These are phyloP conservation scores for Hydractinia symbiolongicarpus DNA, from an alignment of 30 jellyfish, hydroid and myxozoan genomes.

Conservation along the genomic window DNA sequence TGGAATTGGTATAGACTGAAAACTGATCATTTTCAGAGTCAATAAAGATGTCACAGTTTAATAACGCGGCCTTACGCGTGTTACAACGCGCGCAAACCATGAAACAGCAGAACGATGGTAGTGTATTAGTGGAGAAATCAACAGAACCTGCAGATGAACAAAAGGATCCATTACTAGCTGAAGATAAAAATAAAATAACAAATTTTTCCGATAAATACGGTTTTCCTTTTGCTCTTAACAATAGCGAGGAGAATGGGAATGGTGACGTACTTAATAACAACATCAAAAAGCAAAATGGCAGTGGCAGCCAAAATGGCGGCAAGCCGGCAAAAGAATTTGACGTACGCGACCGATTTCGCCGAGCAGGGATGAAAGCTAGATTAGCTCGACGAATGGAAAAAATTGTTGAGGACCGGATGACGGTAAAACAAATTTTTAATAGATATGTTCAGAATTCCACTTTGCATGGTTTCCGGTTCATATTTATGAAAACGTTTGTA, in stretches of 20 bases:
- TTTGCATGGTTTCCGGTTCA: conserved; percentile 93
- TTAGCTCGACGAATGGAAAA: conserved; percentile 88
- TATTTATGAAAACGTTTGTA: conserved; percentile 85
- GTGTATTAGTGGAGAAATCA: conserved; percentile 23
- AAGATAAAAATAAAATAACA: background rate
- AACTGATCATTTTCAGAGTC: background rate
- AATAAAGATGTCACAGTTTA: conserved; percentile 2
- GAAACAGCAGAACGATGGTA: conserved; percentile 32
- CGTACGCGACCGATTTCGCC: conserved; percentile 88
- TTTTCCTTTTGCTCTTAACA: conserved; percentile 31
- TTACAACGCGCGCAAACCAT: conserved; percentile 35
- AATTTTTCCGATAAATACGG: conserved; percentile 30
- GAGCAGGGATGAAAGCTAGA: conserved; percentile 98
- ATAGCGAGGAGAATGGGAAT: conserved; percentile 18
- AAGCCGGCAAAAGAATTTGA: background rate
- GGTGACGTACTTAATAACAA: background rate
- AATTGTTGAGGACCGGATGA: conserved; percentile 88
- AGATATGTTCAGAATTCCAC: conserved; percentile 91
- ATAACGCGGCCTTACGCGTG: conserved; percentile 7
- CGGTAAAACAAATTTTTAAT: conserved; percentile 82
- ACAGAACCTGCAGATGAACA: conserved; percentile 12
- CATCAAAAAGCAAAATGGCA: background rate
- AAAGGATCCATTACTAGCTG: conserved; percentile 2
- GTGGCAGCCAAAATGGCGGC: background rate
- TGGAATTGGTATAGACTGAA: no score